Evolutionary conservation across 2,888 invertebrate species (phyloP).

Genomic region (Marronus borbonicus): DNA sequence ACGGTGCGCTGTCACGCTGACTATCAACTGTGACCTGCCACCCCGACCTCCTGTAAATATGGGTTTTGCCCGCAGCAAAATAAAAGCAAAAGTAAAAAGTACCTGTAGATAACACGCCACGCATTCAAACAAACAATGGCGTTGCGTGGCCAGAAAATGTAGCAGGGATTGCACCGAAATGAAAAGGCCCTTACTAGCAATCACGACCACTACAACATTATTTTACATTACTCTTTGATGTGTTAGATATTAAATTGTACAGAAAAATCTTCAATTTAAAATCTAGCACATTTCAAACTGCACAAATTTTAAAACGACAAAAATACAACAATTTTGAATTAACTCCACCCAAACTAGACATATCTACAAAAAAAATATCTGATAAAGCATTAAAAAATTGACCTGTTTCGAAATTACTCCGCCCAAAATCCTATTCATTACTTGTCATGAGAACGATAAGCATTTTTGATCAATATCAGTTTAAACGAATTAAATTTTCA

Average conservation of each 20-base stretch:
- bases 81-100: too few species aligned
- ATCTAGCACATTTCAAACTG: slow-evolving; percentile 2
- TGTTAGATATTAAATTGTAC: slow-evolving; percentile 2
- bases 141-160: background rate
- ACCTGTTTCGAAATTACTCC: slow-evolving; percentile 33
- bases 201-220: background rate
- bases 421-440: slow-evolving; percentile 12
- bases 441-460: background rate
- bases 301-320: background rate
- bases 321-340: background rate
- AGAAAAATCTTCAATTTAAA: background rate
- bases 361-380: background rate
- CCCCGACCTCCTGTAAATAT: slow-evolving; percentile 36
- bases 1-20: slow-evolving; percentile 51
- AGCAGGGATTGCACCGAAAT: slow-evolving; percentile 9
- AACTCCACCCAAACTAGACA: slow-evolving; percentile 4
- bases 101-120: background rate
- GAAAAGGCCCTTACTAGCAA: background rate
- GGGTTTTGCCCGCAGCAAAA: slow-evolving; percentile 20
- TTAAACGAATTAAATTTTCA: background rate
- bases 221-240: background rate
- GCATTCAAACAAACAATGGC: background rate
- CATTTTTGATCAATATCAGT: slow-evolving; percentile 1
- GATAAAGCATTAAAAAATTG: slow-evolving; percentile 1
- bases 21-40: slow-evolving; percentile 39